Evolutionary conservation across 2,797 vertebrate genomes (phyloP).

Genomic region (Catharus ustulatus): DNA sequence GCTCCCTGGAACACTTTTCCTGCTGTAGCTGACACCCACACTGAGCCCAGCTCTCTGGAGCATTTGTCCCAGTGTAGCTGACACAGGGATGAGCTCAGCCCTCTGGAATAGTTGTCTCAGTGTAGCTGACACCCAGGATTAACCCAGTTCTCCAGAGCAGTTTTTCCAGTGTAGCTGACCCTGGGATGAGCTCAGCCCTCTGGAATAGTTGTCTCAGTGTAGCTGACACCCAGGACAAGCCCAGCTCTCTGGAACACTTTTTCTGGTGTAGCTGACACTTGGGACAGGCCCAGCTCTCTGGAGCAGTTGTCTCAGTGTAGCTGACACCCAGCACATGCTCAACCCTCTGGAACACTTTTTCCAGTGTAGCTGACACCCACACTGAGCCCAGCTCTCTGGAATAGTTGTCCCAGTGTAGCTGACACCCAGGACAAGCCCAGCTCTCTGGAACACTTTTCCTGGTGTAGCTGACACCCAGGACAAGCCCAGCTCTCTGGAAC

Average conservation of each 20-base stretch:
- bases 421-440: not conserved
- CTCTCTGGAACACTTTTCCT: not conserved
- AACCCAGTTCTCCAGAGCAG: no score
- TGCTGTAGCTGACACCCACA: no score
- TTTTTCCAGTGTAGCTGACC: no score
- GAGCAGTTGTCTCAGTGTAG: not conserved
- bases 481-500: fast-evolving
- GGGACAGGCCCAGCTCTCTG: fast-evolving
- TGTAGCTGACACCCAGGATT: no score
- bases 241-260: fast-evolving
- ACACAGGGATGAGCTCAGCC: no score
- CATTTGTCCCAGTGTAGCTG: no score
- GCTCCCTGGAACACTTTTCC: no score
- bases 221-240: fast-evolving
- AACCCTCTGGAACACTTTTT: not conserved
- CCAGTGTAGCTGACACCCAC: fast-evolving
- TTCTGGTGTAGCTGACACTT: not conserved
- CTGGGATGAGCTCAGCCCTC: no score
- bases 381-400: fast-evolving
- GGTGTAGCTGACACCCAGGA: not conserved
- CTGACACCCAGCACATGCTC: fast-evolving
- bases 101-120: no score
- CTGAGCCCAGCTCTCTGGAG: no score
- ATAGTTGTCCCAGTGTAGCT: fast-evolving
- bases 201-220: no score